Conservation (phyloP, 2,113 vertebrate genomes). For the Pachypanchax playfairii region DNA sequence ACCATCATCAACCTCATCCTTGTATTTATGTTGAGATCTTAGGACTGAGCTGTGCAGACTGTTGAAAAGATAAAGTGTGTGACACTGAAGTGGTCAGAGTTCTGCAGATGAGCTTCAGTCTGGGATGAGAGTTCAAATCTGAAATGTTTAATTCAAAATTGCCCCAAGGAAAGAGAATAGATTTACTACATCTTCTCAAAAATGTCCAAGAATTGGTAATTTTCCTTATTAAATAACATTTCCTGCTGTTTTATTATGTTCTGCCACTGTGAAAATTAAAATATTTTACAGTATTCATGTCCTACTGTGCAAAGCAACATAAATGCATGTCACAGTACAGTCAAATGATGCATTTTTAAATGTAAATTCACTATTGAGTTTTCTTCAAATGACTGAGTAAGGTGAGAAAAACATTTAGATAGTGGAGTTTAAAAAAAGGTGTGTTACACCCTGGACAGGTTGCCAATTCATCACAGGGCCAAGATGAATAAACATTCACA, state of each 20-base stretch:
- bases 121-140: conserved; percentile 17
- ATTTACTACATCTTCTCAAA: no score
- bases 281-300: no score
- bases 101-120: conserved; percentile 9
- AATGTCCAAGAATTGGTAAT: no score
- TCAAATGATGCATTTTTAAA: conserved; percentile 17
- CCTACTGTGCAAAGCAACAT: no score
- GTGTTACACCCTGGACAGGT: no score
- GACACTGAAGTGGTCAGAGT: conserved; percentile 16
- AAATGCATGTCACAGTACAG: no score
- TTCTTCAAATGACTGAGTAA: not conserved
- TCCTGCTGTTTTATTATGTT: no score
- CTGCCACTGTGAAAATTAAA: no score
- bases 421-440: no score
- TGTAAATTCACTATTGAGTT: not conserved
- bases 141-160: conserved; percentile 22
- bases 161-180: conserved; percentile 30
- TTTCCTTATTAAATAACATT: no score
- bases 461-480: no score
- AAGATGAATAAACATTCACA: no score
- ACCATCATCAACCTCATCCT: conserved; percentile 20
- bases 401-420: not conserved
- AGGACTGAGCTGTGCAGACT: not conserved
- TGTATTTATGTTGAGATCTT: conserved; percentile 30
- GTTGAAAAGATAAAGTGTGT: conserved; percentile 17